Evolutionary conservation across 1,140 invertebrate species (phyloP).

Genomic region (Delia radicum): DNA sequence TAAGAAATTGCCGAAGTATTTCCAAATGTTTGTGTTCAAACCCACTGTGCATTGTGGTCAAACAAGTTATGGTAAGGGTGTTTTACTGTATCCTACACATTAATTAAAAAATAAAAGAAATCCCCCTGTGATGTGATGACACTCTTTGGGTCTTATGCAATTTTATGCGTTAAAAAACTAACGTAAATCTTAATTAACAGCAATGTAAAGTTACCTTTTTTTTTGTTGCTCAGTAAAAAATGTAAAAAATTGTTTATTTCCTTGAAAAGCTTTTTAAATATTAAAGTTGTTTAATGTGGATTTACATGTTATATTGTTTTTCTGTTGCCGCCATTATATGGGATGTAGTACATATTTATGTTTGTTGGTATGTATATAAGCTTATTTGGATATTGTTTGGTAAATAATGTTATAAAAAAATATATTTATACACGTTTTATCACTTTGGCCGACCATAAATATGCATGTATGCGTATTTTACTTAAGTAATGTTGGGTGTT

Average conservation of each 20-base stretch:
- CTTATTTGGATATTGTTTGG: slow-evolving; percentile 4
- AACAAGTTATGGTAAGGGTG: too few relatives aligned
- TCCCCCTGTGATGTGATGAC: background rate
- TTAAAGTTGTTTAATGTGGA: background rate
- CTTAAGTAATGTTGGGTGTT: background rate
- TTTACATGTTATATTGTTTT: background rate
- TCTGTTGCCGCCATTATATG: background rate
- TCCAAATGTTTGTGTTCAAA: background rate
- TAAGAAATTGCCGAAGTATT: too few relatives aligned
- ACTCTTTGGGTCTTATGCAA: background rate
- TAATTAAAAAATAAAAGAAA: too few relatives aligned
- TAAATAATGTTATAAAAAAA: slow-evolving; percentile 9
- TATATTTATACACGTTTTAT: slow-evolving; percentile 3
- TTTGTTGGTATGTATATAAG: background rate
- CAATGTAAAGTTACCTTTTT: background rate
- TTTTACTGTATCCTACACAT: too few relatives aligned
- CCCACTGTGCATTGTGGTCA: too few relatives aligned
- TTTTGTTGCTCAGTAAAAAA: background rate
- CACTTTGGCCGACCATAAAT: slow-evolving; percentile 15
- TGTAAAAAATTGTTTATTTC: background rate
- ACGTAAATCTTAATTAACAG: background rate
- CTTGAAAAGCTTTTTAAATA: background rate
- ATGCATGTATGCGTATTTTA: background rate
- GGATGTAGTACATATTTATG: too few relatives aligned
- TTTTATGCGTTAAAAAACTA: background rate